phyloP scores from a whole-genome alignment of 1,140 invertebrate species.

The Pogonognathellus flavescens region DNA sequence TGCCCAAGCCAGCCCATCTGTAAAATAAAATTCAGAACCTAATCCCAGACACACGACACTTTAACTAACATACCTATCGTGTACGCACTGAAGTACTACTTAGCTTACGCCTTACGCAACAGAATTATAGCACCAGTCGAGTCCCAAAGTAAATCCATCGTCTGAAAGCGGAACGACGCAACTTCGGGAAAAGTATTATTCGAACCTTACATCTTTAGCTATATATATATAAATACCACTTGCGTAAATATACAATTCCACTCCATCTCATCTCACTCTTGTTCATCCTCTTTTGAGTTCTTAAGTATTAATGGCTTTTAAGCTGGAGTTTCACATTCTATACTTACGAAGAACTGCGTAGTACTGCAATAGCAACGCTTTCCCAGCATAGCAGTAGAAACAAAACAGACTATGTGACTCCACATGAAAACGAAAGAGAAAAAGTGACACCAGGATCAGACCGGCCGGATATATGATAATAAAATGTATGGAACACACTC shows the following conservation, averaged over 20 bases:
- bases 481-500: constrained; percentile 24
- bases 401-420: background rate
- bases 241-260: background rate
- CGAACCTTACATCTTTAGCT: no score
- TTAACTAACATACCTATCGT: background rate
- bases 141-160: no score
- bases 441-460: background rate
- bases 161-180: no score
- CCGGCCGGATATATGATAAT: constrained; percentile 11
- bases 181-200: background rate
- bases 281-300: background rate
- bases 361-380: background rate
- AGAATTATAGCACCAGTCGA: no score
- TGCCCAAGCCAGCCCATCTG: background rate
- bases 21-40: constrained; percentile 22
- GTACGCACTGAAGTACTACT: no score
- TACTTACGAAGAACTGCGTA: background rate
- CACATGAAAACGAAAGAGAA: background rate
- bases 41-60: constrained; percentile 50
- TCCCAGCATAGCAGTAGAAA: background rate
- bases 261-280: constrained; percentile 1
- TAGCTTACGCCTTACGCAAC: no score
- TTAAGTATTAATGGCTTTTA: background rate
- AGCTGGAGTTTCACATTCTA: background rate
- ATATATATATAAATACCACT: background rate